A percentile compares a stretch with the other conserved stretches of the same genome.
These are phyloP conservation scores for Antitype chi DNA, from an alignment of 2,888 invertebrate genomes.

Conservation along the genomic window DNA sequence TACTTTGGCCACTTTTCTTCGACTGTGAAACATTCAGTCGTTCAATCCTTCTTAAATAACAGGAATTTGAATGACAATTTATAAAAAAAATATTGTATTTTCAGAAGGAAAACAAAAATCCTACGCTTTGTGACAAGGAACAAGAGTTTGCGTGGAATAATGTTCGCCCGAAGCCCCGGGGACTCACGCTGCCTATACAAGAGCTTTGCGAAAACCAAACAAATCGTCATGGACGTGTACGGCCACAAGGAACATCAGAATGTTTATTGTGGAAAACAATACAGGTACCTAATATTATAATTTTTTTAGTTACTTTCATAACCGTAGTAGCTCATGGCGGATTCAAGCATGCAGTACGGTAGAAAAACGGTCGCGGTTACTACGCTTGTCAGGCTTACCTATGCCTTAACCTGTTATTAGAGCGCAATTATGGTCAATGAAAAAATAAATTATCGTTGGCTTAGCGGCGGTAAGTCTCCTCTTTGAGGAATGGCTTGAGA, in stretches of 20 bases:
- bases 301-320: too few species aligned
- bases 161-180: conserved; percentile 73
- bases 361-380: too few species aligned
- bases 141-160: conserved; percentile 62
- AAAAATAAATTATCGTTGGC: neutral
- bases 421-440: neutral
- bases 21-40: neutral
- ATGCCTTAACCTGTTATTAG: too few species aligned
- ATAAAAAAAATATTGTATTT: conserved; percentile 32
- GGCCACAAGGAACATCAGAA: conserved; percentile 59
- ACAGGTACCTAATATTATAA: conserved; percentile 20
- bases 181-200: conserved; percentile 73
- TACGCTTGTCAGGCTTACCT: neutral
- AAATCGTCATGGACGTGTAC: conserved; percentile 79
- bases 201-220: conserved; percentile 72
- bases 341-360: too few species aligned
- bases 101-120: conserved; percentile 57
- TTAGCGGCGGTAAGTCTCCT: too few species aligned
- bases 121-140: conserved; percentile 65
- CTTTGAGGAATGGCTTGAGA: too few species aligned
- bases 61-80: neutral
- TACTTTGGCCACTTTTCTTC: neutral
- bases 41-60: neutral
- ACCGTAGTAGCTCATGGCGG: too few species aligned
- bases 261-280: conserved; percentile 31